Percentiles rank a stretch among this genome's conserved stretches.
phyloP scores from a whole-genome alignment of 2,797 vertebrate species.

The Cyclopterus lumpus region DNA sequence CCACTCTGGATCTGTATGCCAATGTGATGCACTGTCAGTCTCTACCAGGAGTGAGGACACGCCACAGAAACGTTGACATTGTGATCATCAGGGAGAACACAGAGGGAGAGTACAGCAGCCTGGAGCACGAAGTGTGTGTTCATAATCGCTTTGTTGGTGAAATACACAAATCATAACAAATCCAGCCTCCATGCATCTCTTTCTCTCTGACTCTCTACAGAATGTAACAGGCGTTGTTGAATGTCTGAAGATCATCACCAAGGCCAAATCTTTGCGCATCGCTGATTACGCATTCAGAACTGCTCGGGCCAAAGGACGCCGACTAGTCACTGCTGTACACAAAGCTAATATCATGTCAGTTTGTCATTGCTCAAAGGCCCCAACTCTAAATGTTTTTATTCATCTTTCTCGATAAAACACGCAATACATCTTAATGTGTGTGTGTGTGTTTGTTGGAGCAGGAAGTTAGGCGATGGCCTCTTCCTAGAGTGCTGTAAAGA shows the following conservation, averaged over 20 bases:
- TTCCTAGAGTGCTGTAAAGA: constrained; percentile 91
- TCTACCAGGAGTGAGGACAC: constrained; percentile 86
- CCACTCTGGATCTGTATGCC: constrained; percentile 89
- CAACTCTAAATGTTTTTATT: background rate
- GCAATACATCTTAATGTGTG: background rate
- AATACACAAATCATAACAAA: background rate
- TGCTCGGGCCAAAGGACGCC: constrained; percentile 83
- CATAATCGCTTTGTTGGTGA: background rate
- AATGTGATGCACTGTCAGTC: constrained; percentile 91
- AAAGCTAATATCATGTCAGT: constrained; percentile 92
- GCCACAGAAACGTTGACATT: constrained; percentile 88
- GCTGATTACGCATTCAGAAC: constrained; percentile 88
- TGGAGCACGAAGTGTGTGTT: constrained; percentile 72
- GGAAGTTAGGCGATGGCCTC: constrained; percentile 90
- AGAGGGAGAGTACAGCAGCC: constrained; percentile 81
- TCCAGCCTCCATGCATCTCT: background rate
- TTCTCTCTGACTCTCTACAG: constrained; percentile 62
- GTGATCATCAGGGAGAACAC: constrained; percentile 91
- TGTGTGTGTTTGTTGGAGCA: constrained; percentile 48
- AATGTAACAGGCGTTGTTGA: constrained; percentile 89
- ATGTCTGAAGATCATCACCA: constrained; percentile 92
- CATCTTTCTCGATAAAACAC: background rate
- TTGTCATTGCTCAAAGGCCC: background rate
- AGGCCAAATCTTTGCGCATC: constrained; percentile 86
- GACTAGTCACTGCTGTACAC: constrained; percentile 88